phyloP scores from a whole-genome alignment of 2,888 invertebrate species.

The Macaria liturata region DNA sequence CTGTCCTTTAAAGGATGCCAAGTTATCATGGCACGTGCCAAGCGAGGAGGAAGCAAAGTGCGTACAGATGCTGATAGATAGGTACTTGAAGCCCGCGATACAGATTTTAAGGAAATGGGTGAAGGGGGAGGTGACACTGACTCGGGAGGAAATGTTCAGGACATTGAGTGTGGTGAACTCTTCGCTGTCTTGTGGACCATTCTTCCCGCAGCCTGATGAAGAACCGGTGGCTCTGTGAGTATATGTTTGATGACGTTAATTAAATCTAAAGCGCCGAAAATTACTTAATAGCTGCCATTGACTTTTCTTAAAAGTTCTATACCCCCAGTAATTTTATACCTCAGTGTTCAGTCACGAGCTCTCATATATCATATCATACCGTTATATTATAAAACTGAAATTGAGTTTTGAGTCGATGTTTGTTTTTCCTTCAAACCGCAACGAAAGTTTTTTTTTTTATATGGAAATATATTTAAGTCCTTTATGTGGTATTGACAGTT shows the following conservation, averaged over 20 bases:
- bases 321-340: too few relatives aligned
- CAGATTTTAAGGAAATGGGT: slow-evolving; percentile 83
- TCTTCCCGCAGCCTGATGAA: slow-evolving; percentile 89
- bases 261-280: not conserved
- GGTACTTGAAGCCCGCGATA: slow-evolving; percentile 87
- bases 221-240: slow-evolving; percentile 82
- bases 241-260: slow-evolving; percentile 11
- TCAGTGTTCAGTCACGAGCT: too few relatives aligned
- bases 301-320: too few relatives aligned
- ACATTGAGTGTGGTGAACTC: slow-evolving; percentile 87
- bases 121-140: slow-evolving; percentile 74
- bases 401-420: too few relatives aligned
- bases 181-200: slow-evolving; percentile 84
- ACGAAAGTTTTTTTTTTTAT: too few relatives aligned
- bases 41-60: slow-evolving; percentile 86
- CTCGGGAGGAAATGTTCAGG: slow-evolving; percentile 86
- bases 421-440: too few relatives aligned
- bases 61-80: slow-evolving; percentile 85
- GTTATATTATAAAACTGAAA: too few relatives aligned
- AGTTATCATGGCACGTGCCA: slow-evolving; percentile 91
- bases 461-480: too few relatives aligned
- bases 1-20: slow-evolving; percentile 85
- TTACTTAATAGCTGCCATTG: too few relatives aligned
- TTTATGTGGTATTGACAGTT: too few relatives aligned
- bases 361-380: too few relatives aligned